Evolutionary conservation across 2,797 vertebrate genomes (phyloP), one percentile per base, ranked within the genome.

Genomic region (Helostoma temminkii): DNA sequence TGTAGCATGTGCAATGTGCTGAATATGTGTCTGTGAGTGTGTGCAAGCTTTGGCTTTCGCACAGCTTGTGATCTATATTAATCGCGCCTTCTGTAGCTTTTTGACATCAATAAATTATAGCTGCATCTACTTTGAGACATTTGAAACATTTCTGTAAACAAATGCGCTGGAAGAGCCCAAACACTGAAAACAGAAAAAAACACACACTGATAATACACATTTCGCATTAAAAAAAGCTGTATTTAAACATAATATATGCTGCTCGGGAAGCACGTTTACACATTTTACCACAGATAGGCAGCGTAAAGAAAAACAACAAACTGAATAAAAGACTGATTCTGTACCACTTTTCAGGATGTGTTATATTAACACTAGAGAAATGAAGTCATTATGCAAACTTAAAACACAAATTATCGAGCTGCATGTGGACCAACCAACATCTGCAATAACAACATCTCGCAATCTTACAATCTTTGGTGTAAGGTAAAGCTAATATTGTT

Each of bases 1-100:
- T 68, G 55, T 50, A 76, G 74, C 71, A 50, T 76, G 66, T 68
- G 73, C 49, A 45, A 46, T 8, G 30, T 42, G 24, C 30, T 43
- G 42, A 22, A 34, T 25, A 32, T 55, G 53, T 49, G 61, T 43
- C 57, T 25, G 45, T 36, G 15, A 8, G 19, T 3, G 43, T 46
- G 46, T 24, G 24, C 22, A 32, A 22, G 28, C n/a, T 52, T 50
- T 24, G 9, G 42, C 54, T 32, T 22, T 46, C 53, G 56, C 41
- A 15, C 55, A 32, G 14, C 53, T 50, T 64, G 39, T 22, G 21
- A 25, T 60, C 43, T 52, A 32, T 28, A n/a, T 62, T 69, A 48
- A 25, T 4, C 9, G 34, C 9, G 18, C 22, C 46, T 48, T 66
- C 21, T 41, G 42, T 50, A 26, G 37, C 37, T 61, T 54, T 59